A percentile compares a stretch with the other conserved stretches of the same genome.
Evolutionary conservation across 2,888 invertebrate species (phyloP).

Genomic region (Ormyrus thymus): DNA sequence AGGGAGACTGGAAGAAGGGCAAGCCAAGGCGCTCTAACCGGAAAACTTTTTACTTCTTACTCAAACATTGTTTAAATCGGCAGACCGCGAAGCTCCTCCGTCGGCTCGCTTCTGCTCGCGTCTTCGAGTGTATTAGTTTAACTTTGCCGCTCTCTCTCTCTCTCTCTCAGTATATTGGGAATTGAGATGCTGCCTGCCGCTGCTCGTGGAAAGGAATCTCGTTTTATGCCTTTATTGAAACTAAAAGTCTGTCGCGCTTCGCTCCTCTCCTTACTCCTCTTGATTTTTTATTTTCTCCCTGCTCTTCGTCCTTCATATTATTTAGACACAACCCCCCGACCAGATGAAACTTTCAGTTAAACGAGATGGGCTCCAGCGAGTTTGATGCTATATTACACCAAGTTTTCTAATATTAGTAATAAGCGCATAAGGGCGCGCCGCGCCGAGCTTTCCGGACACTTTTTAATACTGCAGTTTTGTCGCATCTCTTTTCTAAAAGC

Average conservation of each 20-base stretch:
- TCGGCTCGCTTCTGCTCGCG: neutral
- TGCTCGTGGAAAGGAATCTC: constrained; percentile 25
- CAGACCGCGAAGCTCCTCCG: constrained; percentile 33
- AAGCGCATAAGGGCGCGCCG: too few relatives aligned
- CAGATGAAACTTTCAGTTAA: too few relatives aligned
- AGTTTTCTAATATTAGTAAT: too few relatives aligned
- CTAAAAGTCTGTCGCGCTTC: constrained; percentile 29
- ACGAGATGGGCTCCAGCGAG: too few relatives aligned
- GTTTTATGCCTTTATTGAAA: constrained; percentile 47
- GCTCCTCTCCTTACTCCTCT: neutral
- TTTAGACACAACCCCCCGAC: too few relatives aligned
- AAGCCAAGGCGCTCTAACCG: neutral
- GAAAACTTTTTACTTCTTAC: constrained; percentile 50
- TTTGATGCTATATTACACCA: too few relatives aligned
- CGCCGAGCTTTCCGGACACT: too few relatives aligned
- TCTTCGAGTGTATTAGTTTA: constrained; percentile 50
- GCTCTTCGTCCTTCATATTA: neutral
- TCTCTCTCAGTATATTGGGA: neutral
- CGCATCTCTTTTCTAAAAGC: too few relatives aligned
- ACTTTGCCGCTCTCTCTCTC: constrained; percentile 28
- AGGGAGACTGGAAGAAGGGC: neutral
- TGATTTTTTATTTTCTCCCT: neutral
- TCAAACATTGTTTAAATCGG: constrained; percentile 53
- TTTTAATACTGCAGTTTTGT: too few relatives aligned
- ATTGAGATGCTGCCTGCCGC: neutral